Evolutionary conservation across 2,888 invertebrate genomes (phyloP).

Genomic region (Helobdella robusta): DNA sequence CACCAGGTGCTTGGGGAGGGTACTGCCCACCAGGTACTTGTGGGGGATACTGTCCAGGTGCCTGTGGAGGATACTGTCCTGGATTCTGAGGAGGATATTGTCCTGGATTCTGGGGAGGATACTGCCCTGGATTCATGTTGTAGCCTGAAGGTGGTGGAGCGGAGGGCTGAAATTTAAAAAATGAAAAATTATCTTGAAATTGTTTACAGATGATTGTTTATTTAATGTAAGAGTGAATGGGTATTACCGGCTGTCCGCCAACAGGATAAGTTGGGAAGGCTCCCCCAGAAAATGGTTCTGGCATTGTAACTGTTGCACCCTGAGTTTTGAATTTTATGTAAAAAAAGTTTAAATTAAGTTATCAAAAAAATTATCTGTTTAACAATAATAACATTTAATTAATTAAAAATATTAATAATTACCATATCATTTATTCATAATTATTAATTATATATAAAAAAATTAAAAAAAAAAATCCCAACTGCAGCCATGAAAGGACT

Average conservation of each 20-base stretch:
- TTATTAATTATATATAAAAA: no score
- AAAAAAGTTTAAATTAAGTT: neutral
- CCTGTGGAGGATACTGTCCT: neutral
- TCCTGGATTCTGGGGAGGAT: conserved; percentile 8
- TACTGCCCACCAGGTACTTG: neutral
- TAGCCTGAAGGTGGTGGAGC: neutral
- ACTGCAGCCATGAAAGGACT: no score
- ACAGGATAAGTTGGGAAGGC: conserved; percentile 20
- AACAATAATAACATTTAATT: no score
- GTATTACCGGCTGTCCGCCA: conserved; percentile 1
- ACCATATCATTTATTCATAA: no score
- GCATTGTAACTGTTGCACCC: conserved; percentile 11
- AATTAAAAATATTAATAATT: no score
- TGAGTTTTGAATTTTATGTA: neutral
- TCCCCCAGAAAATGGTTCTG: conserved; percentile 20
- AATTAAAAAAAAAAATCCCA: no score
- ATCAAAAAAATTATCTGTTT: no score
- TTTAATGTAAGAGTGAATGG: no score
- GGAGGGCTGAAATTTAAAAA: neutral
- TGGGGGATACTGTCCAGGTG: conserved; percentile 6
- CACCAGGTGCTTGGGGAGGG: conserved; percentile 3
- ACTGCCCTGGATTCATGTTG: conserved; percentile 5
- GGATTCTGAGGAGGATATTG: conserved; percentile 8
- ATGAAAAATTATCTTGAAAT: no score
- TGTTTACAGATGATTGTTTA: no score